Evolutionary conservation across 2,113 vertebrate genomes (phyloP), one percentile per base, ranked within the genome.

Genomic region (Xenopus tropicalis): DNA sequence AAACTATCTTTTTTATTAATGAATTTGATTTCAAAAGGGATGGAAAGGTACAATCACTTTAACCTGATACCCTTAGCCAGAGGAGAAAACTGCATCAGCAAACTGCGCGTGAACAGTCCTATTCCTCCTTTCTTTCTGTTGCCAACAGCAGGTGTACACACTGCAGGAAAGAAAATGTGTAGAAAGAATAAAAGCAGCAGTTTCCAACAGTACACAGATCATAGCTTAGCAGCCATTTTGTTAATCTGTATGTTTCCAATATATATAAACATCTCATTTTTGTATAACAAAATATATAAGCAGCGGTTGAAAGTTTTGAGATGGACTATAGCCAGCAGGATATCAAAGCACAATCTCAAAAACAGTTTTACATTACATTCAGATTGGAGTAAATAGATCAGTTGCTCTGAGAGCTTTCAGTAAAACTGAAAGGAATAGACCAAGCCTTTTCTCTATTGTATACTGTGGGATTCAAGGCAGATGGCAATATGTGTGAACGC

Each of bases 341-440:
- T 52, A 42, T 72, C 24, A 72, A 20, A 66, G 24, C 11, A 42
- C 25, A 72, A 11, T 44, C 61, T 48, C 61, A 14, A 54, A 24
- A 72, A 48, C 61, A 65, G 52, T 72, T 66, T 66, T 65, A 72
- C 29, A 54, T 65, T 58, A 57, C 37, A 56, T 57, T 44, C 14
- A 44, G 46, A 56, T 23, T 72, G 61, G 25, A 22, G 61, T 66
- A 72, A 65, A 72, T 66, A 66, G 51, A 58, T 72, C 37, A 66
- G 61, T 44, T 66, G 51, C 71, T 65, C 56, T 66, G 63, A 51
- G 13, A 59, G 22, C 61, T 71, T 62, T 22, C 48, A 72, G 48
- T 24, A 56, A 58, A 11, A 3, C 44, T 51, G 63, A 71, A 63
- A 56, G 11, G 56, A 66, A 46, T n/a, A 72, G 48, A 72, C 66